These are phyloP conservation scores for Siniperca scherzeri DNA, from an alignment of 2,797 vertebrate species.

Conservation along the genomic window DNA sequence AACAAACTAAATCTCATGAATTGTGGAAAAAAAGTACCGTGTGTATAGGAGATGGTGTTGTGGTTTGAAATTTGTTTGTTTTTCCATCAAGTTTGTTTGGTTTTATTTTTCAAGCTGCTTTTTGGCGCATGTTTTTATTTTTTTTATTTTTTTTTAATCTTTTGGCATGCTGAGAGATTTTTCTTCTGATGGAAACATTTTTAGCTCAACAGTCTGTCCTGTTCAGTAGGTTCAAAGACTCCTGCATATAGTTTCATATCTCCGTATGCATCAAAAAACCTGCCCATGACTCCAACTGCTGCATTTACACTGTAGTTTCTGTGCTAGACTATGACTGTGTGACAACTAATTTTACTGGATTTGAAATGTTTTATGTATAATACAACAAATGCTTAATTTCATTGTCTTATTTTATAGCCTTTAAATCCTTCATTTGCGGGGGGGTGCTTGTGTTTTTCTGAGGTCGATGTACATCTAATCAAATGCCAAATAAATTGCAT, in stretches of 20 bases:
- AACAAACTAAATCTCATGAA: conserved; percentile 42
- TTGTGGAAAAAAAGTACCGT: conserved; percentile 52
- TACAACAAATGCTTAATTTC: conserved; percentile 84
- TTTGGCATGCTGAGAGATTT: conserved; percentile 76
- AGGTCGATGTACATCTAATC: conserved; percentile 92
- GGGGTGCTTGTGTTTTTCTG: conserved; percentile 81
- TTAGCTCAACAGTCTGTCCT: conserved; percentile 47
- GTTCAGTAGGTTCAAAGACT: conserved; percentile 56
- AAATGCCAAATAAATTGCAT: conserved; percentile 98
- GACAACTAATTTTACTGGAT: conserved; percentile 77
- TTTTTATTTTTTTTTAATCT: conserved; percentile 13
- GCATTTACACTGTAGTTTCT: conserved; percentile 75
- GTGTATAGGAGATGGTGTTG: conserved; percentile 42
- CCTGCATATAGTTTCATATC: conserved; percentile 47
- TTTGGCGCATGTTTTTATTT: conserved; percentile 77
- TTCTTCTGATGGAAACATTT: conserved; percentile 44
- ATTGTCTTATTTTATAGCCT: conserved; percentile 79
- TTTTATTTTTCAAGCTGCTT: conserved; percentile 48
- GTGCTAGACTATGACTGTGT: conserved; percentile 82
- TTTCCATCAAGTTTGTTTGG: conserved; percentile 6
- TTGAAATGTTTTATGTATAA: conserved; percentile 83
- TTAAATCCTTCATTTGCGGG: conserved; percentile 81
- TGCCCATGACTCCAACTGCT: conserved; percentile 51
- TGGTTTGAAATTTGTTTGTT: conserved; percentile 30
- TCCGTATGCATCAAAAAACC: conserved; percentile 37